Percentiles rank a stretch among this genome's conserved stretches.
These are phyloP conservation scores for Syngnathus rostellatus DNA, from an alignment of 2,797 vertebrate species.

Conservation along the genomic window DNA sequence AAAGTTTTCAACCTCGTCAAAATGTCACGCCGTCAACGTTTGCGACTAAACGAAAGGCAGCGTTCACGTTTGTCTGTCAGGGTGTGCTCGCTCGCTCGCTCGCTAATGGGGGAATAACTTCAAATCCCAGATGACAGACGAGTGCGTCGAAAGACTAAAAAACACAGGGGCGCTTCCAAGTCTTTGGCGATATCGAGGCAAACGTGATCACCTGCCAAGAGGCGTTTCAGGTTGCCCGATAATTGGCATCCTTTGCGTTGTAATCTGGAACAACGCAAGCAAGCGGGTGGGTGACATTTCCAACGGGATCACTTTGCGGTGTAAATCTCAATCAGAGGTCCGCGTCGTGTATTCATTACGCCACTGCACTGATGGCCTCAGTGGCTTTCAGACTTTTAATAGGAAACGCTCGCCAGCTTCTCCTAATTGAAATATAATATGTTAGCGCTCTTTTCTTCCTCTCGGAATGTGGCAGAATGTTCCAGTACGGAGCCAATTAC, in stretches of 20 bases:
- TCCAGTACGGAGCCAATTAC: not conserved
- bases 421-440: not conserved
- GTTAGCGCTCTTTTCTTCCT: not conserved
- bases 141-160: no score
- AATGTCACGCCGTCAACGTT: not conserved
- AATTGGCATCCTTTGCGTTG: not conserved
- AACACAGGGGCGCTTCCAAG: not conserved
- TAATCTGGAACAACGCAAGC: not conserved
- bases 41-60: not conserved
- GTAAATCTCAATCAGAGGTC: not conserved
- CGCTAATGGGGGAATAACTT: not conserved
- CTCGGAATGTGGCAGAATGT: not conserved
- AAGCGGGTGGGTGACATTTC: not conserved
- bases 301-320: not conserved
- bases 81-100: not conserved
- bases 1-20: not conserved
- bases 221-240: not conserved
- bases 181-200: slow-evolving; percentile 25
- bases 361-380: not conserved
- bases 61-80: not conserved
- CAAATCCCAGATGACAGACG: not conserved
- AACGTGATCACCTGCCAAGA: slow-evolving; percentile 30
- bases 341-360: not conserved
- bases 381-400: not conserved
- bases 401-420: not conserved